Conservation (phyloP, 2,888 invertebrate species). For the Ochropleura leucogaster region DNA sequence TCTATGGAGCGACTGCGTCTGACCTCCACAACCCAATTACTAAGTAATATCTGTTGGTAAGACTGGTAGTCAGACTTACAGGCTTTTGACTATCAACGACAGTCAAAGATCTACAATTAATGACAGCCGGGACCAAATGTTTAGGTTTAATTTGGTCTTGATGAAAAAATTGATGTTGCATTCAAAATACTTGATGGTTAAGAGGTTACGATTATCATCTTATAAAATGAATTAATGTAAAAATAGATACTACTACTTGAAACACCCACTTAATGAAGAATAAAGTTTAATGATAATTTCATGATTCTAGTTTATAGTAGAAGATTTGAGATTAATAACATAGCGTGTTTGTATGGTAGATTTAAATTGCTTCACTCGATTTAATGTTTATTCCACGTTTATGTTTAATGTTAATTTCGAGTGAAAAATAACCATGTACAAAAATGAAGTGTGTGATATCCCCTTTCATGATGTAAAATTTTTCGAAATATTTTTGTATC, state of each 20-base stretch:
- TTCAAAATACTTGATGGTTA: neutral
- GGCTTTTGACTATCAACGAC: neutral
- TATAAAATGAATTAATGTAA: too few species aligned
- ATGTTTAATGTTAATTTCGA: neutral
- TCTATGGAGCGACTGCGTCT: neutral
- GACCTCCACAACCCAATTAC: neutral
- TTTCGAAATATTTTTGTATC: constrained; percentile 32
- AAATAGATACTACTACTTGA: neutral
- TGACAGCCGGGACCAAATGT: neutral
- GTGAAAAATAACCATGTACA: neutral
- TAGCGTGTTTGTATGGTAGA: neutral
- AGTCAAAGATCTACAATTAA: neutral
- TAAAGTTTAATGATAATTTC: neutral
- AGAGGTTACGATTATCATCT: too few species aligned
- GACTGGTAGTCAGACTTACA: neutral
- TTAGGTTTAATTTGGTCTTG: neutral
- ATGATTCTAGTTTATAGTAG: constrained; percentile 6
- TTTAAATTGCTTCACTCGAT: neutral
- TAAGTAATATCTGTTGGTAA: neutral
- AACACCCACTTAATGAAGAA: neutral
- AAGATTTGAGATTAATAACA: neutral
- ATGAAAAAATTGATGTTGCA: neutral
- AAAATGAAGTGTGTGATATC: neutral
- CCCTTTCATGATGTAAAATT: neutral
- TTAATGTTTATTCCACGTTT: neutral